Base-by-base conservation (phyloP, 2,113 vertebrate species). In the Cavia porcellus region DNA sequence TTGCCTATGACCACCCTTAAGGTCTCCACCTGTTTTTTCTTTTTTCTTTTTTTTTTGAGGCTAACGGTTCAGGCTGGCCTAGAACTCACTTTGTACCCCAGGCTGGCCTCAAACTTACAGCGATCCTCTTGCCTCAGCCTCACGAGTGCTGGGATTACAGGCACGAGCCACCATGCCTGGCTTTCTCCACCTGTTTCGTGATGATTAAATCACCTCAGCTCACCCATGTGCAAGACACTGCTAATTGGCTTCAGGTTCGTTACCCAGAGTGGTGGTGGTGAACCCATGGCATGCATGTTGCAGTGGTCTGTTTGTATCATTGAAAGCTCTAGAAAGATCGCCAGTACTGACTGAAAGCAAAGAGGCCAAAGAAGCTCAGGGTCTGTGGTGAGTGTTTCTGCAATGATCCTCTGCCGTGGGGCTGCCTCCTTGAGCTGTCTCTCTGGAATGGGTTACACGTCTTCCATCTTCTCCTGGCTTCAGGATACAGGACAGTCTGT, bases 181-280 rank as follows among this genome's bases (percentile, higher is more conserved):
- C 15, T 5, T 57, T 19, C 55, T 57, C 17, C 55, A 57, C 55
- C 55, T 20, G 55, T 19, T 57, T 57, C 77, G 74, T 75, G 35
- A 64, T 89, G n/a, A 94, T 47, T 92, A 82, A 92, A 90, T 80
- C 83, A 85, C 74, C 30, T 50, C 19, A 89, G 64, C 11, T 92
- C 52, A 45, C 25, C 61, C 14, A 1, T 3, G 13, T 68, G 50
- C 55, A 68, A 92, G 61, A 25, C 0, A 11, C 52, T 79, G 75
- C 75, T 79, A 17, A 30, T 32, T 15, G 14, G 75, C 45, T 79
- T 79, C 50, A 47, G 75, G 75, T 79, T 50, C 28, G 30, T 79
- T 50, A 50, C 45, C 45, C 50, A 30, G 17, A 30, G 45, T 45
- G 9, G 45, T 13, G 13, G 75, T 79, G 75, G 45, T 10, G 22